Evolutionary conservation across 2,797 vertebrate genomes (phyloP), one percentile per base, ranked within the genome.

Genomic region (Cetoscarus ocellatus): DNA sequence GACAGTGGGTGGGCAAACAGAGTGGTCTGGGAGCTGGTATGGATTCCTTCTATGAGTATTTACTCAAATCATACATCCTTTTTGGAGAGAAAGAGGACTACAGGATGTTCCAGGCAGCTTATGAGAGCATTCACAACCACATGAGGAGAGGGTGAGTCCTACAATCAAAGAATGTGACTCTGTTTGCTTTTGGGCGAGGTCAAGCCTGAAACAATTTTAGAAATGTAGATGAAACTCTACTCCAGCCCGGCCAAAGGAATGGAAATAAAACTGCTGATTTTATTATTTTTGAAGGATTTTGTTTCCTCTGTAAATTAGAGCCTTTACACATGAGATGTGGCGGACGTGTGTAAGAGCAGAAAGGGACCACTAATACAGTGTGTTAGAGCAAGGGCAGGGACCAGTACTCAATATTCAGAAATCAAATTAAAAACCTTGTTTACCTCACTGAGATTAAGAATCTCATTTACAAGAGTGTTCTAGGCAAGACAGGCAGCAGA

Each of bases 31-130:
- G 98, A 45, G 98, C 98, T 0, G 98, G 98, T 0, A 96, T 96
- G 65, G 98, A 99, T 81, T 99, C 98, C 0, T 99, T 99, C 91
- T 99, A 98, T 19, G 98, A 99, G 77, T 99, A 99, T 80, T 94
- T 99, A 70, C 95, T 99, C 60, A 99, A 99, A 80, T 97, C 98
- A 0, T 99, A 99, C 92, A 98, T 99, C 74, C 95, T 99, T 19
- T 99, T 99, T 86, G 98, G 98, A 68, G 97, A 99, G 72, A 95
- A 95, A 61, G 98, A 99, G 61, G 98, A 99, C 86, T 92, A 97
- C 76, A 93, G 92, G 59, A 99, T 99, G 98, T 99, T 99, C 87
- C 96, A 93, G 55, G 94, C 96, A 66, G 94, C 96, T 5, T 99
- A 99, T 64, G 92, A 80, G 69, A 99, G 96, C 90, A 99, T 99